phyloP scores from a whole-genome alignment of 1,140 invertebrate genomes.

The Eubasilissa regina region DNA sequence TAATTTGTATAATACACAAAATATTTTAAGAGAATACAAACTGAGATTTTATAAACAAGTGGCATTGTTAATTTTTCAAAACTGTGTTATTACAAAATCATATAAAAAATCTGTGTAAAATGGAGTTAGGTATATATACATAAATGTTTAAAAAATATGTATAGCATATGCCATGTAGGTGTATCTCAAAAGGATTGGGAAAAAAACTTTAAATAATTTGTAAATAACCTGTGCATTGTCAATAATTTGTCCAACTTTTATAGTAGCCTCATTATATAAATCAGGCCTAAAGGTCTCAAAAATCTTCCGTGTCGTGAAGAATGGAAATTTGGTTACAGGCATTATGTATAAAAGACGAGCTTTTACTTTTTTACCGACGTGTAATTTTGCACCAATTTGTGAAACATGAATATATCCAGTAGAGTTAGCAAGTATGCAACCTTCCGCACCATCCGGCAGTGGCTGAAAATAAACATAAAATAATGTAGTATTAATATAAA shows the following conservation, averaged over 20 bases:
- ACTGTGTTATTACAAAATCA: no score
- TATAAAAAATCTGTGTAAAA: no score
- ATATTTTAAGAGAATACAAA: no score
- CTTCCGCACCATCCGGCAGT: conserved; percentile 74
- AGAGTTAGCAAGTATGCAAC: conserved; percentile 71
- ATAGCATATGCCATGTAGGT: neutral
- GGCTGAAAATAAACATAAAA: conserved; percentile 61
- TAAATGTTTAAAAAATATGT: neutral
- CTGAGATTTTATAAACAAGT: no score
- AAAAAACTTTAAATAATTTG: conserved; percentile 6
- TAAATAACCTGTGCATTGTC: conserved; percentile 66
- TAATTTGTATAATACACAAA: no score
- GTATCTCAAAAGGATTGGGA: neutral
- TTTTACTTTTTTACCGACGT: conserved; percentile 67
- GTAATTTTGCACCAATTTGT: conserved; percentile 65
- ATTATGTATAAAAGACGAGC: conserved; percentile 79
- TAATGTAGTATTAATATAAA: conserved; percentile 13
- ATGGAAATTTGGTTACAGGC: conserved; percentile 77
- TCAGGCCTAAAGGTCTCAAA: conserved; percentile 64
- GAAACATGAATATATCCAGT: conserved; percentile 72
- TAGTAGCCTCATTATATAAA: conserved; percentile 64
- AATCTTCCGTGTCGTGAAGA: conserved; percentile 66
- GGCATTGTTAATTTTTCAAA: no score
- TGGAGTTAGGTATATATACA: no score
- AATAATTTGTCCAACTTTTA: conserved; percentile 65